Base-by-base conservation (phyloP, 2,888 invertebrate genomes). In the Pollenia amentaria region DNA sequence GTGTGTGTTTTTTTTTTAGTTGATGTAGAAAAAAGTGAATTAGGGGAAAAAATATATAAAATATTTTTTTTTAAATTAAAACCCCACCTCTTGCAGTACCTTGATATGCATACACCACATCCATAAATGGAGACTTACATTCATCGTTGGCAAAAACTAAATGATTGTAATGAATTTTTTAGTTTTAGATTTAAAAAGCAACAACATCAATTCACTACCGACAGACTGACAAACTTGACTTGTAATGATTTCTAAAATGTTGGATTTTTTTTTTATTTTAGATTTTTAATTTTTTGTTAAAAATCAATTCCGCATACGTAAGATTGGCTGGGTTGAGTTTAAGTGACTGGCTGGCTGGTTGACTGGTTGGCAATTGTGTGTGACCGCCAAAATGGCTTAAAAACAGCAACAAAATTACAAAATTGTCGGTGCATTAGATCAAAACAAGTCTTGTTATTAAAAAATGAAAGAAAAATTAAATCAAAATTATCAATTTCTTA, bases 271-370 rank as follows among this genome's bases (percentile, higher is more conserved):
- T 57, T 79, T 64, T 62, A 7, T 18, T 48, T 29, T 53, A 14
- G 89, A 90, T 91, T 90, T 89, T 90, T 84, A 89, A 88, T 88
- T 89, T 48, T 79, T 89, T 90, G 89, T 90, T 91, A 89, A 70
- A 79, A 83, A 86, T 83, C 91, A 90, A 92, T 91, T 91, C 91
- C 91, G 91, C 91, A 91, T 91, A 90, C 90, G 90, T 91, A 88
- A 89, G 80, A 85, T 76, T 83, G 69, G 51, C 65, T 70, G 76
- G 60, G 4, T 46, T 73, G 46, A 44, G 9, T 14, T 70, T 38
- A 40, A 40, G 18, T 62, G 60, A 42, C n/a, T 51, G 78, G 16
- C 14, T 48, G 46, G 16, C 11, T 73, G 55, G 40, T 46, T 70
- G 64, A 44, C 14, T 78, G 8, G 12, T 38, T 75, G 72, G 57